phyloP scores from a whole-genome alignment of 2,113 vertebrate species.

The Lanius collurio region DNA sequence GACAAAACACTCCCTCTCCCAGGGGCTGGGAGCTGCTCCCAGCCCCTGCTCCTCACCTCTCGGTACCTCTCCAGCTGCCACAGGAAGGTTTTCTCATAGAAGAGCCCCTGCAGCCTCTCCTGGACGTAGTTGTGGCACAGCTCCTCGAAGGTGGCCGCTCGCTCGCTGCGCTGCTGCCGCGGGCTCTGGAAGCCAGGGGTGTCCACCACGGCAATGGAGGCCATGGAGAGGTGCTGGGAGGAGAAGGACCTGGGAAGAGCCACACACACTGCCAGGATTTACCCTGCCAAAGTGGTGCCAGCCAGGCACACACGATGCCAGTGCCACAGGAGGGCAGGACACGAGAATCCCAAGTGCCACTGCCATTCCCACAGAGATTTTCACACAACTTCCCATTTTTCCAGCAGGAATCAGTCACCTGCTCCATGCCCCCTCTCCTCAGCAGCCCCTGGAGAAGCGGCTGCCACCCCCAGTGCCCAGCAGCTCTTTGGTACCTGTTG shows the following conservation, averaged over 20 bases:
- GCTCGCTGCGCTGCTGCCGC: constrained; percentile 73
- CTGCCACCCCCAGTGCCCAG: fast-evolving
- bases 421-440: not conserved
- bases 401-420: not conserved
- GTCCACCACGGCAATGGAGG: constrained; percentile 93
- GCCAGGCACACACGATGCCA: fast-evolving
- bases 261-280: fast-evolving
- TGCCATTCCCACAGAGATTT: fast-evolving
- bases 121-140: constrained; percentile 93
- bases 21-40: not conserved
- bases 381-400: not conserved
- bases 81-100: constrained; percentile 82
- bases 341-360: fast-evolving
- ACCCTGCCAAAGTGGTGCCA: not conserved
- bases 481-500: constrained; percentile 83
- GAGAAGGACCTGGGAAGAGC: constrained; percentile 80
- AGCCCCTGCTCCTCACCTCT: constrained; percentile 75
- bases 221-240: constrained; percentile 83
- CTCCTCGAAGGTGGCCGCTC: constrained; percentile 88
- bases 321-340: not conserved
- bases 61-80: constrained; percentile 75
- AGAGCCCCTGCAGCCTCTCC: constrained; percentile 87
- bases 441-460: not conserved
- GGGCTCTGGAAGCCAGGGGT: constrained; percentile 88
- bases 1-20: not conserved